Base-by-base conservation (phyloP, 2,888 invertebrate genomes). In the Ptychoptera contaminata region DNA sequence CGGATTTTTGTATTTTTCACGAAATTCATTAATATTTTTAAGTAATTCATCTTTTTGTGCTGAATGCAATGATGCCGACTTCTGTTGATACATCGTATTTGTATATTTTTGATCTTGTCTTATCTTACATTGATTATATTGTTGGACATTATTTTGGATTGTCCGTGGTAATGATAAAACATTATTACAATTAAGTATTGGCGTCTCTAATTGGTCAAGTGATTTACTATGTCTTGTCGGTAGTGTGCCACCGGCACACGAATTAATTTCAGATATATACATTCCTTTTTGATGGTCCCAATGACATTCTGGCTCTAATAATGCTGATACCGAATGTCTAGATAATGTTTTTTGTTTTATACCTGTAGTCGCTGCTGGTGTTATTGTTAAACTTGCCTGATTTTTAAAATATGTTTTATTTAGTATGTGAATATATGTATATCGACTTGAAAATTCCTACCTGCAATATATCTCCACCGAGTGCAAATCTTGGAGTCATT, bases 191-290 rank as follows among this genome's bases (percentile, higher is more conserved):
- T 23, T 16, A 9, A 10, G 6, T 10, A 8, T 9, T 35, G 35
- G 35, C 34, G 34, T 42, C 34, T 42, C 76, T 40, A 86, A 62
- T 53, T 86, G 84, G 61, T 87, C 87, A 50, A 87, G 62, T 2
- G 85, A 85, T 59, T 84, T 85, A 60, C 85, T 85, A 56, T 87
- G 86, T 45, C 84, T 69, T 1, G 82, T 76, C 1, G 80, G 79
- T 38, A 80, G 58, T 1, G 73, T 73, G 37, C 68, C 72, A n/a
- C 32, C 32, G 10, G 30, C 14, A 30, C 40, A 40, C 15, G 30
- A 15, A 15, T 30, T 10, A 16, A n/a, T 10, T 5, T 16, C 34
- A 5, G 31, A 30, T 9, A 16, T 16, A 40, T 32, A n/a, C n/a
- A 32, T n/a, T 11, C 32, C 32, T 32, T 9, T 32, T 11, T 32